Percentiles rank a stretch among this genome's conserved stretches.
These are phyloP conservation scores for Pagrus major DNA, from an alignment of 2,113 vertebrate species.

Conservation along the genomic window DNA sequence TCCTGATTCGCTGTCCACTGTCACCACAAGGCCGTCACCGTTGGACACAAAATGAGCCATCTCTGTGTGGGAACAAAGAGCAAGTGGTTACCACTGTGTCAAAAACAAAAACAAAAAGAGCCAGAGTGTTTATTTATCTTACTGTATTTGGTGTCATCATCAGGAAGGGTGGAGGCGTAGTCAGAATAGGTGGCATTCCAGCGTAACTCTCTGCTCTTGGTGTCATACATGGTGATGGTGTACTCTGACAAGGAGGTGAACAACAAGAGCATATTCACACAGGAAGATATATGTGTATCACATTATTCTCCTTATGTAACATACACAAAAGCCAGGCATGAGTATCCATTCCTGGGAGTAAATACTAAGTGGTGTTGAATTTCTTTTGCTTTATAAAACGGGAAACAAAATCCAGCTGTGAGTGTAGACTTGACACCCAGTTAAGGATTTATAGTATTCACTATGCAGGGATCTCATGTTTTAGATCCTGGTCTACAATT, in stretches of 20 bases:
- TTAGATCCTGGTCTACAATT: slow-evolving; percentile 2
- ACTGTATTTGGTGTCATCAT: slow-evolving; percentile 95
- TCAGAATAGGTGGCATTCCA: slow-evolving; percentile 99
- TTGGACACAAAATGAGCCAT: slow-evolving; percentile 99
- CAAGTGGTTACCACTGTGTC: not conserved
- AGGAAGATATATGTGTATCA: not conserved
- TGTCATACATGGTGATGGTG: slow-evolving; percentile 99
- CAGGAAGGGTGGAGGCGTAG: slow-evolving; percentile 94
- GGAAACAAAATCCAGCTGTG: slow-evolving; percentile 19
- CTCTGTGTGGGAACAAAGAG: slow-evolving; percentile 77
- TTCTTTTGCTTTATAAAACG: not conserved
- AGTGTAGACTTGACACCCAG: slow-evolving; percentile 34
- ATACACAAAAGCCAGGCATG: not conserved
- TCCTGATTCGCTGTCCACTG: slow-evolving; percentile 94
- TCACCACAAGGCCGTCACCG: slow-evolving; percentile 97
- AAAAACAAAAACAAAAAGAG: not conserved
- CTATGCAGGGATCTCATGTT: not conserved
- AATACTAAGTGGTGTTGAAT: slow-evolving; percentile 15
- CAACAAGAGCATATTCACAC: not conserved
- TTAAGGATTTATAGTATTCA: slow-evolving; percentile 6
- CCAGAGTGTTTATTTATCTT: slow-evolving; percentile 57
- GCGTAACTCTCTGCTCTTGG: slow-evolving; percentile 94
- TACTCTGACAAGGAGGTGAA: slow-evolving; percentile 87
- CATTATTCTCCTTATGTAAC: slow-evolving; percentile 12
- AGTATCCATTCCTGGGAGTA: not conserved